Conservation (phyloP, 53 echinoderm and acorn worm genomes). For the Echinometra lucunter region DNA sequence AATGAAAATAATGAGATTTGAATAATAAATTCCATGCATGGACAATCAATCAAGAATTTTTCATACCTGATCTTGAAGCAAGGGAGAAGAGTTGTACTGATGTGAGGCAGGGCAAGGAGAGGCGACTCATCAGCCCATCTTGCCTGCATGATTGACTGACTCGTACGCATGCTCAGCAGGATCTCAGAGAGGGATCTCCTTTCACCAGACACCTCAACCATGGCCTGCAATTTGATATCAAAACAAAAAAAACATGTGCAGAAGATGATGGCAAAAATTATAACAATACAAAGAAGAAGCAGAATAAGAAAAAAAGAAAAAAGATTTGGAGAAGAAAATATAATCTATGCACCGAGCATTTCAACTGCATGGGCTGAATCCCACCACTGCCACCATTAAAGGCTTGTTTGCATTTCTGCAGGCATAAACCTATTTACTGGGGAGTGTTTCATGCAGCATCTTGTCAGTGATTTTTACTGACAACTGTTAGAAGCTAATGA, state of each 20-base stretch:
- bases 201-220: background rate
- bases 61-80: background rate
- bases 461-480: no score
- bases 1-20: no score
- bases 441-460: no score
- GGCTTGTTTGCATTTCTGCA: no score
- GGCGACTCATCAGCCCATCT: constrained; percentile 27
- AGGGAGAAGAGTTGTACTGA: background rate
- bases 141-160: constrained; percentile 21
- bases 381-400: no score
- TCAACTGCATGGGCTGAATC: no score
- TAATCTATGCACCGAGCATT: no score
- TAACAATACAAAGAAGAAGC: background rate
- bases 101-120: background rate
- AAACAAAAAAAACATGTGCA: background rate
- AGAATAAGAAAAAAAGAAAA: background rate
- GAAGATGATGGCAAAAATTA: no score
- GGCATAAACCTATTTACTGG: no score
- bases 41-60: background rate
- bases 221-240: background rate
- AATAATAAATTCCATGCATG: no score
- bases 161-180: background rate
- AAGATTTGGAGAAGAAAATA: background rate
- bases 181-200: background rate
- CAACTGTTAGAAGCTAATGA: no score